Percentiles rank a stretch among this genome's conserved stretches.
Conservation (phyloP, 2,797 vertebrate genomes). For the Brotogeris chrysoptera region DNA sequence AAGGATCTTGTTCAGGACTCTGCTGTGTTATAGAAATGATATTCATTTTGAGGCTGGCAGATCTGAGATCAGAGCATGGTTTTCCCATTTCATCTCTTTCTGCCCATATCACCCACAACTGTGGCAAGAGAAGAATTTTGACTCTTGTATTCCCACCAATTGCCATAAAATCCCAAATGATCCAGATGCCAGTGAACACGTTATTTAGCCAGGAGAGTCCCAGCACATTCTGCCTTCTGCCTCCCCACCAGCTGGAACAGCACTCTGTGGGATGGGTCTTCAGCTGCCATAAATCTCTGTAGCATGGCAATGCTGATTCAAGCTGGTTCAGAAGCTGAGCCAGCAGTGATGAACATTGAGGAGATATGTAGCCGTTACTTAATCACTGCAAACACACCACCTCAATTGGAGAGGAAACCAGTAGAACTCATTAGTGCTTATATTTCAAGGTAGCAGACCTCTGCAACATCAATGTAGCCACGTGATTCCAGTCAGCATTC, state of each 20-base stretch:
- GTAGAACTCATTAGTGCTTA: neutral
- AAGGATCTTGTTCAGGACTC: neutral
- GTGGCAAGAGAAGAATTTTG: rapidly evolving
- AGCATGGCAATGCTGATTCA: rapidly evolving
- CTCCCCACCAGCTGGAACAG: neutral
- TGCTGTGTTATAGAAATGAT: neutral
- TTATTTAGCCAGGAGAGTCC: neutral
- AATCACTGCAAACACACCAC: neutral
- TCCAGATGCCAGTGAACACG: rapidly evolving
- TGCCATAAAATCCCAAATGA: neutral
- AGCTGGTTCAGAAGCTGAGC: neutral
- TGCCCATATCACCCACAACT: neutral
- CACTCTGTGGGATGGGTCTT: neutral
- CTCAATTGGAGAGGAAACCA: neutral
- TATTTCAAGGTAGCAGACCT: neutral
- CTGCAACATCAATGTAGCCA: neutral
- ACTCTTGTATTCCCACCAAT: neutral
- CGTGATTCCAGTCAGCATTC: neutral
- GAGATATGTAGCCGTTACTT: neutral
- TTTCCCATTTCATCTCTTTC: neutral
- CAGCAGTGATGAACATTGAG: neutral
- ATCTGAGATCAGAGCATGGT: neutral
- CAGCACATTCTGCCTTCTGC: neutral
- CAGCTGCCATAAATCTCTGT: neutral
- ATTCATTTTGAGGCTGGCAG: neutral